Conservation (phyloP, 2,797 vertebrate genomes). For the Amblyopsis hoosieri region DNA sequence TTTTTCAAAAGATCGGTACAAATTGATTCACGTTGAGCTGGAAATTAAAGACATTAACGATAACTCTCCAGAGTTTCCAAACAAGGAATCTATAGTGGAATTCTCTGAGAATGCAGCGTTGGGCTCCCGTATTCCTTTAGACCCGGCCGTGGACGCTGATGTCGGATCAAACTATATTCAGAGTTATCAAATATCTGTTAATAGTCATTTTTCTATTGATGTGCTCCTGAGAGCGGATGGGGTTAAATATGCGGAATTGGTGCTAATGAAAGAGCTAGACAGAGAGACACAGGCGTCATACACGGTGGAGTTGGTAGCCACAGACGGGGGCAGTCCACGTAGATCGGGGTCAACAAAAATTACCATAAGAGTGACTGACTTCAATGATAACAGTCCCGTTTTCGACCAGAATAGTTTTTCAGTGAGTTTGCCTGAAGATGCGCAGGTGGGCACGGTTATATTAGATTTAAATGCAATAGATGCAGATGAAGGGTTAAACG, state of each 20-base stretch:
- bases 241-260: conserved; percentile 91
- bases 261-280: conserved; percentile 92
- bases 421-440: conserved; percentile 89
- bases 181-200: conserved; percentile 89
- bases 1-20: conserved; percentile 89
- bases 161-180: conserved; percentile 92
- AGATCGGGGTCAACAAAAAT: conserved; percentile 86
- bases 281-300: conserved; percentile 87
- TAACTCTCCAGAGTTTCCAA: conserved; percentile 89
- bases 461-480: conserved; percentile 86
- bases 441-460: conserved; percentile 82
- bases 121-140: conserved; percentile 88
- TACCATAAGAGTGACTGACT: conserved; percentile 88
- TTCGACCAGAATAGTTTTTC: conserved; percentile 86
- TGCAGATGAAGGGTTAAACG: conserved; percentile 89
- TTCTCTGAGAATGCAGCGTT: conserved; percentile 87
- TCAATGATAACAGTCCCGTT: conserved; percentile 92
- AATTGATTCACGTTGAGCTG: conserved; percentile 92
- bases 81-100: conserved; percentile 84
- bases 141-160: conserved; percentile 88
- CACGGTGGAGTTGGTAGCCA: conserved; percentile 87
- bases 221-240: conserved; percentile 93
- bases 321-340: conserved; percentile 85
- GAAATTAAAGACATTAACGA: conserved; percentile 94
- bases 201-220: conserved; percentile 91